Evolutionary conservation across 2,888 invertebrate species (phyloP), one percentile per base, ranked within the genome.

Genomic region (Galerucella nymphaeae): DNA sequence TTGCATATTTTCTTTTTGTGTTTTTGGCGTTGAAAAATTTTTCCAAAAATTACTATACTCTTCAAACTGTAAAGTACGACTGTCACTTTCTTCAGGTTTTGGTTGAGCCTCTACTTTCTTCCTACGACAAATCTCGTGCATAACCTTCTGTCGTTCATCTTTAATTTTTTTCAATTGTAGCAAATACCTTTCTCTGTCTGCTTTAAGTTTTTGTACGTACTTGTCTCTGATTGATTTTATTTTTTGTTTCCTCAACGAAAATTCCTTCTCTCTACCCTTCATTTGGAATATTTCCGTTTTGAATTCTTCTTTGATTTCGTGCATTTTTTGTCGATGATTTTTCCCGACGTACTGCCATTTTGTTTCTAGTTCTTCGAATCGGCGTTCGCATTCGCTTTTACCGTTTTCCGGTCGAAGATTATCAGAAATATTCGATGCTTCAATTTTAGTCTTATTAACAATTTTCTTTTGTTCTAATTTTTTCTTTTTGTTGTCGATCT

Each of bases 371-470:
- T 82, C 81, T 62, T 82, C 80, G 63, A 82, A 82, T 74, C 80
- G 76, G 48, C 79, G 76, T 73, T 82, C 80, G 50, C 81, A 82
- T 66, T 82, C 82, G 57, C 80, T 82, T 72, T 81, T 81, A 10
- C 82, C 81, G 62, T 80, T 80, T 73, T 82, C 81, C 14, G 13
- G 1, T 11, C 11, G 6, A 5, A 9, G 1, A 48, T 72, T 69
- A 9, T 55, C 50, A n/a, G n/a, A 11, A 18, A 10, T 53, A 9
- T 38, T 55, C 10, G 13, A 45, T 45, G 42, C 5, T 14, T 42
- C 18, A 66, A 20, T n/a, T 48, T 14, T 48, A 41, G 65, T 6
- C 23, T 62, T 62, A 62, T 18, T 65, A 8, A 14, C 62, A n/a
- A 16, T 11, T 67, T 45, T 61, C 30, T 30, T 6, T 30, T 30